A percentile compares a stretch with the other conserved stretches of the same genome.
Evolutionary conservation across 2,888 invertebrate genomes (phyloP).

Genomic region (Polymixis flavicincta): DNA sequence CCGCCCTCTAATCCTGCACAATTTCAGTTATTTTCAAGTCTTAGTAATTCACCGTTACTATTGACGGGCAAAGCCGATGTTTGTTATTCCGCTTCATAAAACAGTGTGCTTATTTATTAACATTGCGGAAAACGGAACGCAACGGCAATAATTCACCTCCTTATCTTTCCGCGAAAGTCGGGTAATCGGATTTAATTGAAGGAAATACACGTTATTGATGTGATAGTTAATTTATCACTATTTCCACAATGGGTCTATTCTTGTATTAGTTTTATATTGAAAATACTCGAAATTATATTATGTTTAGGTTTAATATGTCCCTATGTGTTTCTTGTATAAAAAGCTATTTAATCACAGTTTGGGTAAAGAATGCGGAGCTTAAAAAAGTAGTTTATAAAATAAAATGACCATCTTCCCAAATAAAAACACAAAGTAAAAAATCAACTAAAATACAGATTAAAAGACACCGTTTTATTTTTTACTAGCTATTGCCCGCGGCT

Average conservation of each 20-base stretch:
- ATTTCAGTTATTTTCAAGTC: background rate
- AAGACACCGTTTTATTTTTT: too few relatives aligned
- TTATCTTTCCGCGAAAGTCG: slow-evolving; percentile 57
- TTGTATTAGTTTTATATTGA: background rate
- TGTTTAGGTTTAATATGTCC: too few relatives aligned
- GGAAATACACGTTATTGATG: slow-evolving; percentile 50
- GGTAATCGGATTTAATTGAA: slow-evolving; percentile 47
- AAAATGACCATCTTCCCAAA: too few relatives aligned
- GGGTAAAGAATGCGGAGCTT: too few relatives aligned
- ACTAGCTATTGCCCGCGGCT: too few relatives aligned
- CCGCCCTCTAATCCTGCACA: too few relatives aligned
- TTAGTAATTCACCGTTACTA: too few relatives aligned
- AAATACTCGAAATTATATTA: background rate
- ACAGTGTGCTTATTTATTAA: background rate
- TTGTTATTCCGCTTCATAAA: slow-evolving; percentile 18
- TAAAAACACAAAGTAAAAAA: too few relatives aligned
- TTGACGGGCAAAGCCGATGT: background rate
- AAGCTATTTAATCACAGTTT: background rate
- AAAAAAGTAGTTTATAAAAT: too few relatives aligned
- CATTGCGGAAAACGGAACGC: slow-evolving; percentile 44
- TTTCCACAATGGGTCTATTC: slow-evolving; percentile 28
- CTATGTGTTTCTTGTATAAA: background rate
- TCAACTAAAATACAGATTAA: too few relatives aligned
- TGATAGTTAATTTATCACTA: slow-evolving; percentile 38
- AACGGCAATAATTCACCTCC: slow-evolving; percentile 40